These are phyloP conservation scores for Harpagoxenus sublaevis DNA, from an alignment of 2,888 invertebrate genomes.

Conservation along the genomic window DNA sequence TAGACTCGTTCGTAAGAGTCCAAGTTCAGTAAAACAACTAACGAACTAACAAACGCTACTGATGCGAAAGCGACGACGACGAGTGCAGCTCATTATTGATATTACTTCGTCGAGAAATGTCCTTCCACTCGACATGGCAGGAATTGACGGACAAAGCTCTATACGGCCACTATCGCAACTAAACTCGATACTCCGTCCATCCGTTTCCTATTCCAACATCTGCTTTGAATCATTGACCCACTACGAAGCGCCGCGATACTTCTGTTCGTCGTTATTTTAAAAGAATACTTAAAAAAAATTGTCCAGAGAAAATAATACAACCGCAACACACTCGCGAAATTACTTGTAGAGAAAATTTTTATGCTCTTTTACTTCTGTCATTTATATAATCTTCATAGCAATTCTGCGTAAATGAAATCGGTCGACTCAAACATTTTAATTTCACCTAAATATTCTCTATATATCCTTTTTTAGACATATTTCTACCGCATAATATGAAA, in stretches of 20 bases:
- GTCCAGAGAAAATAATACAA: neutral
- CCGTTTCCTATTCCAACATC: slow-evolving; percentile 45
- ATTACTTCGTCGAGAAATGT: slow-evolving; percentile 30
- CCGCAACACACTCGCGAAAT: neutral
- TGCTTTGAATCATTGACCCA: slow-evolving; percentile 35
- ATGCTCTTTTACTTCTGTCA: neutral
- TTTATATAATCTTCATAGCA: neutral
- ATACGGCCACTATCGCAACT: slow-evolving; percentile 19
- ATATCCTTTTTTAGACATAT: neutral
- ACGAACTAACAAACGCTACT: neutral
- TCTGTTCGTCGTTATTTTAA: neutral
- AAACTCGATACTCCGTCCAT: slow-evolving; percentile 43
- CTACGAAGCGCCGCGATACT: neutral
- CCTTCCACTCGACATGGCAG: slow-evolving; percentile 30
- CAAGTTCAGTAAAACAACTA: slow-evolving; percentile 18
- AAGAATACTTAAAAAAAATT: neutral
- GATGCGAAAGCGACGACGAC: neutral
- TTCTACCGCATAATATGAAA: neutral
- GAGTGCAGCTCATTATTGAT: slow-evolving; percentile 31
- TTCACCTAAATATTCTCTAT: neutral
- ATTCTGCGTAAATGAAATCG: neutral
- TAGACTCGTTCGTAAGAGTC: neutral
- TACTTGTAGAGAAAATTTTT: neutral
- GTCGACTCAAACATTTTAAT: neutral
- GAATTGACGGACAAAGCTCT: slow-evolving; percentile 34